These are phyloP conservation scores for Rhabdophis nuchalis DNA, from an alignment of 2,797 vertebrate species.

Conservation along the genomic window DNA sequence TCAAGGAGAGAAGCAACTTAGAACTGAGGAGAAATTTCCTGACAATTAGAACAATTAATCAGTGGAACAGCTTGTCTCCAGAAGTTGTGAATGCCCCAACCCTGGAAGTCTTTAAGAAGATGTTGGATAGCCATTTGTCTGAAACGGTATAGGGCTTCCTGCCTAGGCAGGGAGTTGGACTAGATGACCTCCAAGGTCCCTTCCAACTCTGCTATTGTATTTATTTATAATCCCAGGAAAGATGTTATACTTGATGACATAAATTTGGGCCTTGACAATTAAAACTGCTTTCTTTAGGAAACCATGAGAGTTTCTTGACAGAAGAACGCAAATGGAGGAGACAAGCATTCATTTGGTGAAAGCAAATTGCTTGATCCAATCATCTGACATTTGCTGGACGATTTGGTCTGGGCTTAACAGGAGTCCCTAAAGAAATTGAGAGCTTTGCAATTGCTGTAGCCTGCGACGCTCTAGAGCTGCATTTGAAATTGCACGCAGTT, in stretches of 20 bases:
- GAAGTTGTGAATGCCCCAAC: too few species aligned
- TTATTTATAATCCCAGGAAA: background rate
- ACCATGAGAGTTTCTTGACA: background rate
- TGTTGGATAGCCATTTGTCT: too few species aligned
- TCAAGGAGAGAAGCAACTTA: too few species aligned
- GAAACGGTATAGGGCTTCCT: too few species aligned
- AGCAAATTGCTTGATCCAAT: background rate
- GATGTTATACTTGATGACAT: background rate
- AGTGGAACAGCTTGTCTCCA: too few species aligned
- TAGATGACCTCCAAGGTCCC: too few species aligned
- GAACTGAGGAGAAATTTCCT: too few species aligned
- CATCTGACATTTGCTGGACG: background rate
- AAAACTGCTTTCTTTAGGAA: background rate
- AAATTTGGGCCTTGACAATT: background rate
- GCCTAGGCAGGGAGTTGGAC: too few species aligned
- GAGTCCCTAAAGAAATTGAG: background rate
- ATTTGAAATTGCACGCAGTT: background rate
- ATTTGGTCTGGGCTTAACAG: background rate
- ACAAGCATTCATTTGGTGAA: background rate
- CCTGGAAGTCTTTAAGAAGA: too few species aligned
- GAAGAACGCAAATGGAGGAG: background rate
- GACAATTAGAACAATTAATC: too few species aligned
- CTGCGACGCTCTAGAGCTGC: too few species aligned
- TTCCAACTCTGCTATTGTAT: too few species aligned
- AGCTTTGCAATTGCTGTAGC: background rate